Evolutionary conservation across 2,113 vertebrate genomes (phyloP).

Genomic region (Python bivittatus): DNA sequence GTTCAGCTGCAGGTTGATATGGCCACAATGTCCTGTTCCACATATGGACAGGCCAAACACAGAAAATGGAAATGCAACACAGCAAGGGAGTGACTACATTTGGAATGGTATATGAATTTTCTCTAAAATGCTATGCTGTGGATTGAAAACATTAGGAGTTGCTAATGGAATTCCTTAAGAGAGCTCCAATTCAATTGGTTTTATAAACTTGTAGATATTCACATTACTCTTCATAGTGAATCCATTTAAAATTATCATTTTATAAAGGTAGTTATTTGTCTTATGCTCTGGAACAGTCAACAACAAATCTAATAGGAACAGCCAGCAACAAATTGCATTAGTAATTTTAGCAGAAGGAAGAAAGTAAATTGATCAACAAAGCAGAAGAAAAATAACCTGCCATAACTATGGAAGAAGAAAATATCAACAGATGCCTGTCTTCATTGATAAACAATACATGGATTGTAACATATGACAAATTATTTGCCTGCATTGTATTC

Average conservation of each 20-base stretch:
- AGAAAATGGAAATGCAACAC: neutral
- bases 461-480: neutral
- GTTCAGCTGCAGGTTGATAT: neutral
- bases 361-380: slow-evolving; percentile 2
- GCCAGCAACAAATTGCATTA: neutral
- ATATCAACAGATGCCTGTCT: neutral
- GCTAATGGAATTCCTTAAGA: neutral
- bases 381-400: slow-evolving; percentile 3
- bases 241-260: neutral
- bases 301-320: neutral
- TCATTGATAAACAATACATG: slow-evolving; percentile 15
- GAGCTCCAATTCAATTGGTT: neutral
- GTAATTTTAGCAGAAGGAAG: slow-evolving; percentile 6
- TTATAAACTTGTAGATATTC: neutral
- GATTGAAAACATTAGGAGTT: neutral
- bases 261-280: neutral
- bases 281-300: neutral
- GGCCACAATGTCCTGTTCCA: neutral
- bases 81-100: neutral
- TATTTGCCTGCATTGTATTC: neutral
- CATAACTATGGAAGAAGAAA: neutral
- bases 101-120: neutral
- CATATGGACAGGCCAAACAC: neutral
- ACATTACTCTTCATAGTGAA: neutral
- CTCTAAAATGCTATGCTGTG: neutral